Evolutionary conservation across 2,888 invertebrate species (phyloP).

Genomic region (Cyaniris semiargus): DNA sequence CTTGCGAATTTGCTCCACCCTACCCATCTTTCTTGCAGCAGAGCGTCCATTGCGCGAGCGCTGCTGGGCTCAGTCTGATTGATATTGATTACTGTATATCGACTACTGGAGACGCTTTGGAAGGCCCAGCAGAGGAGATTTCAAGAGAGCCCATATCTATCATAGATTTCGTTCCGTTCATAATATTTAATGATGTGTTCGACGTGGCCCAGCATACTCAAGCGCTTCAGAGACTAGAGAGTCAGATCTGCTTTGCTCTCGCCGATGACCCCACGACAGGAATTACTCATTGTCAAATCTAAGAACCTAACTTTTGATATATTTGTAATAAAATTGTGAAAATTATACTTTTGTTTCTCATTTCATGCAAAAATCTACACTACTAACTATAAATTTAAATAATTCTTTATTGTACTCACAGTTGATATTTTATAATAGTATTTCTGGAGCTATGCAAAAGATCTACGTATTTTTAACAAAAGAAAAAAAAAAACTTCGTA

Average conservation of each 20-base stretch:
- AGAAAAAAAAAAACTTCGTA: no score
- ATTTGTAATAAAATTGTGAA: not conserved
- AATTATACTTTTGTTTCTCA: not conserved
- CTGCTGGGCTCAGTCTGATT: constrained; percentile 54
- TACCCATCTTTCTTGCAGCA: constrained; percentile 50
- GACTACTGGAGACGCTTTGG: constrained; percentile 54
- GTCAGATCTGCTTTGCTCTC: constrained; percentile 60
- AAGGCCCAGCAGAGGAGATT: constrained; percentile 52
- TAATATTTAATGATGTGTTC: constrained; percentile 56
- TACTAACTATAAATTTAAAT: not conserved
- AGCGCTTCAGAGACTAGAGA: constrained; percentile 49
- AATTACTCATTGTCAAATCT: constrained; percentile 52
- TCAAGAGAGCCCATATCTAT: constrained; percentile 50
- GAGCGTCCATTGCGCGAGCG: constrained; percentile 57
- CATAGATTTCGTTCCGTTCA: constrained; percentile 59
- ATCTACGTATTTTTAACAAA: no score
- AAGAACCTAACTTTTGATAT: constrained; percentile 30
- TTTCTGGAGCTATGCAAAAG: no score
- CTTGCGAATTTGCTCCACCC: constrained; percentile 61
- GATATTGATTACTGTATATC: constrained; percentile 59
- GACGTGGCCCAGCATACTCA: constrained; percentile 46
- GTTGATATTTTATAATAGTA: no score
- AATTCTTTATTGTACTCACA: no score
- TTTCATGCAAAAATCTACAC: not conserved
- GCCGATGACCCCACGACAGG: constrained; percentile 56